Evolutionary conservation across 2,113 vertebrate genomes (phyloP), one percentile per base, ranked within the genome.

Genomic region (Ameiurus melas): DNA sequence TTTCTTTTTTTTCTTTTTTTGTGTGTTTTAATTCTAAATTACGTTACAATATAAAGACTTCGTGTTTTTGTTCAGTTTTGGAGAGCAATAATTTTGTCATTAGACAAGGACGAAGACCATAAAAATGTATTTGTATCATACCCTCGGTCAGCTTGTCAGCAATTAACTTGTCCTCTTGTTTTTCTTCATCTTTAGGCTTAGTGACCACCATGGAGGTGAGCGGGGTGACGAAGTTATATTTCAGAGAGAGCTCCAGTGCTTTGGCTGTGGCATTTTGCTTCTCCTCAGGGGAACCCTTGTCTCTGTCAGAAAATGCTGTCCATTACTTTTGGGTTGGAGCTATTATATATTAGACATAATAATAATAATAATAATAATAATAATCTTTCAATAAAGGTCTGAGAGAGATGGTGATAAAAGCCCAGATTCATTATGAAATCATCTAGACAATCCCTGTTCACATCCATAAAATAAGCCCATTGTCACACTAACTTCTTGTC

Each of bases 171-270:
- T 87, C 77, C 0, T 82, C 75, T 83, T 83, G 22, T 0, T 80
- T 86, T 0, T 94, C 90, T 39, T 94, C 92, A 1, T 77, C 91
- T 73, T 94, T 89, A 27, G 97, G 97, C 88, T 97, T 97, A 87
- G 95, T 97, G 91, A 98, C 96, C 89, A 99, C 97, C 98, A 99
- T 97, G 80, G 98, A 97, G 0, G 98, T 99, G 90, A 99, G 95
- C 0, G 97, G 96, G 0, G 98, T 99, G 62, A 99, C 97, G 22
- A 99, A 99, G 92, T 89, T 95, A 89, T 97, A 98, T 13, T 0
- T 93, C 91, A 99, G 92, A 0, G 97, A 98, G 90, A 98, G 93
- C 0, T 93, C 91, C 92, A 98, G 91, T 47, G 96, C 96, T 88
- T 90, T 93, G 0, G 87, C 92, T 55, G 95, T 94, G 68, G 95